Conservation (phyloP, 1,140 invertebrate genomes). For the Hyles vespertilio region DNA sequence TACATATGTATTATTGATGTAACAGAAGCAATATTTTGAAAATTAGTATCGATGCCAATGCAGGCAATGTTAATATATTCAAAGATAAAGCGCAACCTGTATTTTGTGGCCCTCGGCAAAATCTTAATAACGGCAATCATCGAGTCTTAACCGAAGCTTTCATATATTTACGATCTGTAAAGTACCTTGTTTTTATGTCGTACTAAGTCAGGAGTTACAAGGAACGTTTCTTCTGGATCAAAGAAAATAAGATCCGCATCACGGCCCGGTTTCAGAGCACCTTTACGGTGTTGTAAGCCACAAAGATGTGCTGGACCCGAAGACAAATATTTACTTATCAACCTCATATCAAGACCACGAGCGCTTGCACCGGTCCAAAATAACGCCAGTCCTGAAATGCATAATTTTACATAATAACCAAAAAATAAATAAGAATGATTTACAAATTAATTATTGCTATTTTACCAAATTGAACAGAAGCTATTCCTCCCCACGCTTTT, state of each 20-base stretch:
- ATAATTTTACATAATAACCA: no score
- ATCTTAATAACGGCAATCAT: no score
- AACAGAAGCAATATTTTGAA: no score
- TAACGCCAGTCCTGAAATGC: conserved; percentile 76
- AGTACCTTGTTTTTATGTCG: conserved; percentile 78
- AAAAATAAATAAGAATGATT: no score
- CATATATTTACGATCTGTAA: no score
- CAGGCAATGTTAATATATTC: no score
- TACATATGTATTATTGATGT: no score
- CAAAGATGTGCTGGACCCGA: conserved; percentile 78
- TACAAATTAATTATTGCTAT: not conserved
- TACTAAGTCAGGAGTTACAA: conserved; percentile 73
- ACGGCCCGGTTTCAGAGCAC: conserved; percentile 77
- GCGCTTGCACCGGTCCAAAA: conserved; percentile 79
- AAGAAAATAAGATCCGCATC: conserved; percentile 86
- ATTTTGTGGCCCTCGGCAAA: no score
- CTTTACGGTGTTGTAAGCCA: conserved; percentile 78
- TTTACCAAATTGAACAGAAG: conserved; percentile 83
- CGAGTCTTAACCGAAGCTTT: no score
- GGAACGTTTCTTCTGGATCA: conserved; percentile 79
- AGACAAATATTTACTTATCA: conserved; percentile 79
- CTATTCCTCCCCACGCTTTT: conserved; percentile 84
- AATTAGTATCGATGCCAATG: no score
- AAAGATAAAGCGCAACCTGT: no score
- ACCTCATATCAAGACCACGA: conserved; percentile 71